Percentiles rank a stretch among this genome's conserved stretches.
These are phyloP conservation scores for Carassius gibelio DNA, from an alignment of 2,113 vertebrate species.

Conservation along the genomic window DNA sequence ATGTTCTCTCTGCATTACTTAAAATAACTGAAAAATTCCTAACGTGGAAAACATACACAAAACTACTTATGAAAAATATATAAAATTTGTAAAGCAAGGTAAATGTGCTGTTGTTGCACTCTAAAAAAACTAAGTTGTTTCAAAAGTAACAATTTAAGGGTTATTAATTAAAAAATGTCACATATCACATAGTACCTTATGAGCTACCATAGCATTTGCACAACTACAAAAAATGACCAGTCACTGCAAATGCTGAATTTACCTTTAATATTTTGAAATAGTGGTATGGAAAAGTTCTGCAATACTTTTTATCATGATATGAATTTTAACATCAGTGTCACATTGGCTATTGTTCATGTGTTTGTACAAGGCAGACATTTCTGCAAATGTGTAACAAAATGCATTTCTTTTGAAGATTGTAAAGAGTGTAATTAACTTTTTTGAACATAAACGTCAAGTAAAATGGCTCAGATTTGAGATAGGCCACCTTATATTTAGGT, in stretches of 20 bases:
- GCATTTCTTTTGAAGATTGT: neutral
- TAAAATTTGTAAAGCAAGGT: no score
- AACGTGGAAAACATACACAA: neutral
- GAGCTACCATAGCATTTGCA: no score
- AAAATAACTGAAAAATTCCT: neutral
- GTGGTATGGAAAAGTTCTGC: neutral
- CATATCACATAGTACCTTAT: no score
- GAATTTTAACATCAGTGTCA: neutral
- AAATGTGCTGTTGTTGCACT: no score
- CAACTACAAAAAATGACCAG: neutral
- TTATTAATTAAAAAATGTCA: no score
- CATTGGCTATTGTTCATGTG: neutral
- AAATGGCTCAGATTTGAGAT: constrained; percentile 9
- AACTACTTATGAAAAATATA: no score
- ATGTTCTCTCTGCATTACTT: neutral
- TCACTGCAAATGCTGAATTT: neutral
- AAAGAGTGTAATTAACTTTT: neutral
- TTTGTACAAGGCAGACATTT: neutral
- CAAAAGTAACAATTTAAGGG: no score
- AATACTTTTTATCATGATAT: neutral
- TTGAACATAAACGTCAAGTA: neutral
- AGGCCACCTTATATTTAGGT: neutral
- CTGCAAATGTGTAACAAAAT: constrained; percentile 8
- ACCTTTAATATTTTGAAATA: neutral
- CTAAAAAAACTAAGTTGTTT: no score